Evolutionary conservation across 1,140 invertebrate genomes (phyloP), one percentile per base, ranked within the genome.

Genomic region (Macrobrachium rosenbergii): DNA sequence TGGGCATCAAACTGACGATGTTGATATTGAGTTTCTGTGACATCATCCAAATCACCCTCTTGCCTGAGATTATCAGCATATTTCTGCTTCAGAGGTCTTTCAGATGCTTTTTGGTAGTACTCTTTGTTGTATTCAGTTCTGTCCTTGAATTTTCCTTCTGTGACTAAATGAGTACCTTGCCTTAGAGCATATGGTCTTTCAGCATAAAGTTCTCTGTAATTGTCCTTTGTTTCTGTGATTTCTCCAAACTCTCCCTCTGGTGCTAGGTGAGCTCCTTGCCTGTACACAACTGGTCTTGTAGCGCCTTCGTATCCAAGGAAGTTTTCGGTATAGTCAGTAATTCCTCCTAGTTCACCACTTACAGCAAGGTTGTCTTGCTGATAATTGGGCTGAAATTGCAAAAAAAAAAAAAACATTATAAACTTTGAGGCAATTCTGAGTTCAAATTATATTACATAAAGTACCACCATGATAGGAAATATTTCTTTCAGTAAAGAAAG

Each of bases 11-110:
- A 76, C n/a, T 75, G 67, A 12, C 58, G 72, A 59, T 83, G 73
- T 64, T 75, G 75, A 14, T 83, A 72, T 0, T 76, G 72, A 21
- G 82, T 83, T 52, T 83, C 82, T 8, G 82, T 83, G 17, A 76
- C 37, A n/a, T 83, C 82, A 76, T 73, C 72, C 60, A 83, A 83
- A 37, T 83, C 82, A 73, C 82, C 82, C 45, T 83, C 52, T 2
- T n/a, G 59, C 16, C 62, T 76, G 14, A 83, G 17, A 37, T 78
- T 78, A 62, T 84, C 83, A 8, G 60, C 5, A 5, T 78, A 23
- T 23, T 45, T 84, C 73, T 67, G 63, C n/a, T 60, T 43, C 5
- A n/a, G 43, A 2, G 28, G 59, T 77, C 52, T 84, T 21, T 23
- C 21, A 8, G 73, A 28, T 8, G 14, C 73, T 64, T 76, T 84